phyloP scores from a whole-genome alignment of 2,888 invertebrate genomes.

The Hymenopus coronatus region DNA sequence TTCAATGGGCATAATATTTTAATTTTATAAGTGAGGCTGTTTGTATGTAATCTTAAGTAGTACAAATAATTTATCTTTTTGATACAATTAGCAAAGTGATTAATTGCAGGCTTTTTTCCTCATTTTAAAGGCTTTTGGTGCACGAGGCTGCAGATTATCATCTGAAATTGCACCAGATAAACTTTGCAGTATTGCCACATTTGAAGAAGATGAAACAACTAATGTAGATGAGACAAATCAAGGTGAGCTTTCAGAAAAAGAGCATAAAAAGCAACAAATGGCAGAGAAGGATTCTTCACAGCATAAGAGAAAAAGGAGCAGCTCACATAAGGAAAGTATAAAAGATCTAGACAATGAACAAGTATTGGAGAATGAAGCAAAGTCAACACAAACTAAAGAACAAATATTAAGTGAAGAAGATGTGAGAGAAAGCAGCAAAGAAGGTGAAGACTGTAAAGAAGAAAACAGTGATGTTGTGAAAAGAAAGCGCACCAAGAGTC shows the following conservation, averaged over 20 bases:
- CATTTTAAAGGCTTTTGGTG: slow-evolving; percentile 59
- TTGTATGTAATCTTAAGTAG: no score
- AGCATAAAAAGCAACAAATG: not conserved
- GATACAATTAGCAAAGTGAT: not conserved
- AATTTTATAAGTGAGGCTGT: no score
- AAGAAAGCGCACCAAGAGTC: not conserved
- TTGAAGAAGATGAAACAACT: slow-evolving; percentile 45
- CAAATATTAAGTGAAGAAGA: not conserved
- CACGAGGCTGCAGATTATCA: slow-evolving; percentile 70
- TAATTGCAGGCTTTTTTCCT: not conserved
- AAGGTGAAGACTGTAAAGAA: not conserved
- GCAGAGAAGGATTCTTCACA: not conserved
- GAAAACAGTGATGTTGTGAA: not conserved
- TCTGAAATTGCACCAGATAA: slow-evolving; percentile 67
- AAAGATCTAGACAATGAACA: not conserved
- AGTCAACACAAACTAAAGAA: not conserved
- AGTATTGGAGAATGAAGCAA: not conserved
- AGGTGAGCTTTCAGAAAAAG: not conserved
- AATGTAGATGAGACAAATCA: not conserved
- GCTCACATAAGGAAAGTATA: not conserved
- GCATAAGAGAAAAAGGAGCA: slow-evolving; percentile 19
- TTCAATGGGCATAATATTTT: no score
- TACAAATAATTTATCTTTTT: no score
- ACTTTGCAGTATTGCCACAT: slow-evolving; percentile 70
- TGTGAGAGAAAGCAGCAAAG: not conserved